These are phyloP conservation scores for Onchidella celtica DNA, from an alignment of 2,888 invertebrate genomes.

Conservation along the genomic window DNA sequence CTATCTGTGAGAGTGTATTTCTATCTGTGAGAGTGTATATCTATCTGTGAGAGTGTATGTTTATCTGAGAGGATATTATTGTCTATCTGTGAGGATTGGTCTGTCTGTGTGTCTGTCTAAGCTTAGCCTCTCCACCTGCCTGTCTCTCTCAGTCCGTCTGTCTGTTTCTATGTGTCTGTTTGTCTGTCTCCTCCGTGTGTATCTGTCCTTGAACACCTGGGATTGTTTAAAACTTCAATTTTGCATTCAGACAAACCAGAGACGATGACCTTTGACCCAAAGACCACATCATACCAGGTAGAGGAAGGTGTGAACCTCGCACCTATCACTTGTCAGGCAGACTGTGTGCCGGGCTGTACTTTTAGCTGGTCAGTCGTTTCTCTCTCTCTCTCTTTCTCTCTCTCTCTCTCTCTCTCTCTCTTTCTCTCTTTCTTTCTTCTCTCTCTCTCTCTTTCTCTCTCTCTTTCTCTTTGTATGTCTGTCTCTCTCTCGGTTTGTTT, in stretches of 20 bases:
- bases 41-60: too few relatives aligned
- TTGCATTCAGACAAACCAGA: slow-evolving; percentile 48
- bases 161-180: slow-evolving; percentile 9
- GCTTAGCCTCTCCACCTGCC: neutral
- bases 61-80: too few relatives aligned
- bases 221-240: too few relatives aligned
- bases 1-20: too few relatives aligned
- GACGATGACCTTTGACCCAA: slow-evolving; percentile 21
- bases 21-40: too few relatives aligned
- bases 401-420: neutral
- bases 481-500: too few relatives aligned
- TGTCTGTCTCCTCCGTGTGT: neutral
- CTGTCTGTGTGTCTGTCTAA: slow-evolving; percentile 15
- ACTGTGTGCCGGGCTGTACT: slow-evolving; percentile 43
- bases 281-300: slow-evolving; percentile 17
- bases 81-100: neutral
- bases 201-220: too few relatives aligned
- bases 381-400: neutral
- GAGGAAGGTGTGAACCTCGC: slow-evolving; percentile 30
- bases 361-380: slow-evolving; percentile 35
- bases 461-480: too few relatives aligned
- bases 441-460: too few relatives aligned
- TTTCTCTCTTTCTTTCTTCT: too few relatives aligned
- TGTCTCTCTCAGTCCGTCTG: neutral
- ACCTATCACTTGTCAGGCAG: slow-evolving; percentile 36